Percentiles rank a stretch among this genome's conserved stretches.
Conservation (phyloP, 1,140 invertebrate species). For the Leptestheria dahalacensis region DNA sequence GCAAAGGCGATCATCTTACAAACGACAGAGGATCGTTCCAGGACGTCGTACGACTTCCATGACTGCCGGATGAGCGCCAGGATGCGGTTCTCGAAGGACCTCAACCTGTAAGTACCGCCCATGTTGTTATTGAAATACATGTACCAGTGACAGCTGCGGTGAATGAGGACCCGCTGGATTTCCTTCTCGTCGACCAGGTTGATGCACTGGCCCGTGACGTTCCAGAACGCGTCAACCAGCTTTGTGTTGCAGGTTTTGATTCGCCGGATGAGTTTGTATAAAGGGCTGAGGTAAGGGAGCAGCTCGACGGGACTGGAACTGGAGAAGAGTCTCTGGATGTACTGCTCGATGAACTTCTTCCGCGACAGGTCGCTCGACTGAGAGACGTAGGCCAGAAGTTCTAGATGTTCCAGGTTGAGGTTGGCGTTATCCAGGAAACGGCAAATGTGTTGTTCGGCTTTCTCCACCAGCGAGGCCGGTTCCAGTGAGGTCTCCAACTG, state of each 20-base stretch:
- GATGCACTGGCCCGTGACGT: background rate
- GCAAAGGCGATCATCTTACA: constrained; percentile 29
- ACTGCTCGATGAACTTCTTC: background rate
- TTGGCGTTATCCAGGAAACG: background rate
- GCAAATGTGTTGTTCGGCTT: constrained; percentile 2
- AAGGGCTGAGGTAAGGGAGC: background rate
- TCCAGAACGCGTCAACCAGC: constrained; percentile 18
- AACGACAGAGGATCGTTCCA: background rate
- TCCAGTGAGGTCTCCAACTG: constrained; percentile 3
- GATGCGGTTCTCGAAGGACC: constrained; percentile 30
- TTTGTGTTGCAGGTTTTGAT: constrained; percentile 11
- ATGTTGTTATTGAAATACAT: constrained; percentile 36
- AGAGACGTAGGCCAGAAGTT: constrained; percentile 3
- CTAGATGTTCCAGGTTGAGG: background rate
- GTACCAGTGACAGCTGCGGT: constrained; percentile 24
- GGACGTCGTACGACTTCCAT: constrained; percentile 18
- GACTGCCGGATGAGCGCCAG: constrained; percentile 27
- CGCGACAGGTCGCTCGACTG: background rate
- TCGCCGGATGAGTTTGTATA: constrained; percentile 11
- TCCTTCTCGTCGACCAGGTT: background rate
- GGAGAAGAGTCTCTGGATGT: background rate
- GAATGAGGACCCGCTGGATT: background rate
- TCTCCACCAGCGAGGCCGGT: constrained; percentile 1
- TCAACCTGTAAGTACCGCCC: constrained; percentile 29
- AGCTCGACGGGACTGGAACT: background rate